Percentiles rank a stretch among this genome's conserved stretches.
Evolutionary conservation across 2,888 invertebrate genomes (phyloP).

Genomic region (Rhogogaster chlorosoma): DNA sequence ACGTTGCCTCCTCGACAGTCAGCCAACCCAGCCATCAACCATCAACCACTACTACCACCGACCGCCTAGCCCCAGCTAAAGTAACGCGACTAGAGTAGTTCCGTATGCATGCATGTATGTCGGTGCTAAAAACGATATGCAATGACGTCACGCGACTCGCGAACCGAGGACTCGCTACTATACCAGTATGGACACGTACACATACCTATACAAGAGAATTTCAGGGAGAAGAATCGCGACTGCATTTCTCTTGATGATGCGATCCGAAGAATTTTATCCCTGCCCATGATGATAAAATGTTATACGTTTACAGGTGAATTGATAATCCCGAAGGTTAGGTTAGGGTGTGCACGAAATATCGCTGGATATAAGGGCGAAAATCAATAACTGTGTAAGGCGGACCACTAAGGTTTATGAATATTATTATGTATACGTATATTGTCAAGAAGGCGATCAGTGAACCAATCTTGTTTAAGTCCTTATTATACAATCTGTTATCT

Average conservation of each 20-base stretch:
- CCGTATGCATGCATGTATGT: slow-evolving; percentile 58
- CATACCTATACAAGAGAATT: neutral
- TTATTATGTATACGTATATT: neutral
- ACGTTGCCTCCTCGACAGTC: slow-evolving; percentile 55
- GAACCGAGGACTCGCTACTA: neutral
- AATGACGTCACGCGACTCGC: slow-evolving; percentile 42
- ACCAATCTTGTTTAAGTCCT: neutral
- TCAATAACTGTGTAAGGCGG: neutral
- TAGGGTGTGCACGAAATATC: neutral
- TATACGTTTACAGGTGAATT: neutral
- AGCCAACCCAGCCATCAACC: slow-evolving; percentile 51
- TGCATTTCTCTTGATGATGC: neutral
- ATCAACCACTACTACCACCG: slow-evolving; percentile 3
- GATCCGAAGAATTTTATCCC: neutral
- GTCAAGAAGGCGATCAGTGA: neutral
- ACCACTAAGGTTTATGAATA: neutral
- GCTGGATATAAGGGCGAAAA: neutral
- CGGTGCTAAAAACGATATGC: slow-evolving; percentile 72
- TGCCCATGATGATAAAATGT: neutral
- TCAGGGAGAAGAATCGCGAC: neutral
- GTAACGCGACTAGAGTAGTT: neutral
- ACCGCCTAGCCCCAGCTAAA: neutral
- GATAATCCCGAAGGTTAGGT: neutral
- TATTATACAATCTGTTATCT: neutral
- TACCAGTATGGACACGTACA: neutral